Evolutionary conservation across 2,888 invertebrate species (phyloP).

Genomic region (Drosophila prolongata): DNA sequence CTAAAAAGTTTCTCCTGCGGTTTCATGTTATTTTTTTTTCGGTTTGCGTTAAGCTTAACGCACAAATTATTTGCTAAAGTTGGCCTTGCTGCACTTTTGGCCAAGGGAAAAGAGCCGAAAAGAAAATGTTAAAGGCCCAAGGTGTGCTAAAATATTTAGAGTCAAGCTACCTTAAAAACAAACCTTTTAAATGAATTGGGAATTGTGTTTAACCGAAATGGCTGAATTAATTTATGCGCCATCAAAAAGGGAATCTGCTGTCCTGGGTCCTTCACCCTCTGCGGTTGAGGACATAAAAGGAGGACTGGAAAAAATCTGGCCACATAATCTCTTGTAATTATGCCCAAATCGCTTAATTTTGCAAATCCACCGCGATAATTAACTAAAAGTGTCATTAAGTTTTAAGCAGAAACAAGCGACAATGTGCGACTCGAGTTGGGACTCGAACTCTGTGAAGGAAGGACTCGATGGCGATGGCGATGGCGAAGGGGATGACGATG

Average conservation of each 20-base stretch:
- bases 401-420: conserved; percentile 71
- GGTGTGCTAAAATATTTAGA: conserved; percentile 38
- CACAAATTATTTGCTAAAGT: conserved; percentile 73
- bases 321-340: conserved; percentile 73
- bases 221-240: conserved; percentile 26
- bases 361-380: conserved; percentile 79
- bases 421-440: conserved; percentile 56
- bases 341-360: conserved; percentile 79
- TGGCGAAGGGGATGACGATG: conserved; percentile 12
- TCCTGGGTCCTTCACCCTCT: conserved; percentile 3
- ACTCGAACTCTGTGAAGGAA: conserved; percentile 17
- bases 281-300: conserved; percentile 18
- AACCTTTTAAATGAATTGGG: conserved; percentile 35
- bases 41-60: conserved; percentile 67
- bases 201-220: conserved; percentile 32
- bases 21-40: conserved; percentile 36
- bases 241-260: conserved; percentile 22
- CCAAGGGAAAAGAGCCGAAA: not conserved
- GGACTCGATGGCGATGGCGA: conserved; percentile 13
- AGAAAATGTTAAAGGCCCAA: conserved; percentile 48
- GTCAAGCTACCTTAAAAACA: conserved; percentile 4
- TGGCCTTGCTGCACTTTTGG: conserved; percentile 42
- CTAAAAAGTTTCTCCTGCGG: conserved; percentile 72
- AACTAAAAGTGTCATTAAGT: conserved; percentile 79
- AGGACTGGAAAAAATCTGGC: conserved; percentile 17